A percentile compares a stretch with the other conserved stretches of the same genome.
Evolutionary conservation across 2,888 invertebrate species (phyloP).

Genomic region (Diabrotica balteata): DNA sequence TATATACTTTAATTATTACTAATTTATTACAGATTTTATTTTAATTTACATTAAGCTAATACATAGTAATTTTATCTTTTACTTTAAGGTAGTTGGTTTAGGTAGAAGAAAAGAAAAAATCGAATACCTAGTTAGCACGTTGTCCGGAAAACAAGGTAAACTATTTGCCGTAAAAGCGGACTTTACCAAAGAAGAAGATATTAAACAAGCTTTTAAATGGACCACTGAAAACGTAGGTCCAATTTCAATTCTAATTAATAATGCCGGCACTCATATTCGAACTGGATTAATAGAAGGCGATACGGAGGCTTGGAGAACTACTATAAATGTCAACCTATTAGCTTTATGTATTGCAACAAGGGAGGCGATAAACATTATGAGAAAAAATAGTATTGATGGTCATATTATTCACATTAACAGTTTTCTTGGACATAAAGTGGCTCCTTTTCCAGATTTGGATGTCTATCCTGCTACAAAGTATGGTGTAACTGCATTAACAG

Average conservation of each 20-base stretch:
- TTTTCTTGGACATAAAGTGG: constrained; percentile 46
- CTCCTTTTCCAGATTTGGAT: constrained; percentile 35
- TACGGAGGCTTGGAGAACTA: constrained; percentile 38
- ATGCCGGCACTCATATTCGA: constrained; percentile 48
- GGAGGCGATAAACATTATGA: constrained; percentile 48
- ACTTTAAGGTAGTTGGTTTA: constrained; percentile 44
- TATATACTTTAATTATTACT: too few species aligned
- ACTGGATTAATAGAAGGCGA: constrained; percentile 45
- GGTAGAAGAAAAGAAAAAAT: constrained; percentile 42
- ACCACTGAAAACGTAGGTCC: constrained; percentile 52
- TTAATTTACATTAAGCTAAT: too few species aligned
- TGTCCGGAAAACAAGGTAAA: constrained; percentile 45
- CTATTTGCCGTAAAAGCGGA: constrained; percentile 54
- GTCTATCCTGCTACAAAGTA: constrained; percentile 39
- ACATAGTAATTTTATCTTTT: too few species aligned
- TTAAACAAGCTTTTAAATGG: constrained; percentile 52
- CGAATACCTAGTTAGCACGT: constrained; percentile 35
- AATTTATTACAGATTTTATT: too few species aligned
- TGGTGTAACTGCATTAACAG: constrained; percentile 38
- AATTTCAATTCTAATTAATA: constrained; percentile 56
- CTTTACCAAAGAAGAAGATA: constrained; percentile 52
- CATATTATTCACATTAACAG: constrained; percentile 52
- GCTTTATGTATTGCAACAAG: constrained; percentile 43
- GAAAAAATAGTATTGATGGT: constrained; percentile 45
- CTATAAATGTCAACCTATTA: constrained; percentile 41